A percentile compares a stretch with the other conserved stretches of the same genome.
phyloP scores from a whole-genome alignment of 2,888 invertebrate species.

The Brenthis ino region DNA sequence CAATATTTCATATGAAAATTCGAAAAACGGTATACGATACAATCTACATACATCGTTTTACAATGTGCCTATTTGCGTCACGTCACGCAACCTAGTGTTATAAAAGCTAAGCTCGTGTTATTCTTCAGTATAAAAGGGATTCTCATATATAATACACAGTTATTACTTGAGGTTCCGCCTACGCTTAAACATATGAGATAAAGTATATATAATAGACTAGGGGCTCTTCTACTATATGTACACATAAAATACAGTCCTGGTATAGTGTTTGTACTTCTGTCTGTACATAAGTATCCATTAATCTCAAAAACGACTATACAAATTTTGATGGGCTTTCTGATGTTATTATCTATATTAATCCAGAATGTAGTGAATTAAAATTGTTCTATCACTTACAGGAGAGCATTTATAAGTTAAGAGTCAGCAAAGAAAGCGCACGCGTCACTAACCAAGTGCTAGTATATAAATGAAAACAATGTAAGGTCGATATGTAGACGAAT shows the following conservation, averaged over 20 bases:
- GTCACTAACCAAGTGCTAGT: too few species aligned
- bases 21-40: not conserved
- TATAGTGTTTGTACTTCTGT: too few species aligned
- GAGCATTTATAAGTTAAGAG: too few species aligned
- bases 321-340: too few species aligned
- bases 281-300: too few species aligned
- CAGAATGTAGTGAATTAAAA: too few species aligned
- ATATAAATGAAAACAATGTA: too few species aligned
- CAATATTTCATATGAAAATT: not conserved
- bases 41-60: not conserved
- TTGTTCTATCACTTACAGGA: too few species aligned
- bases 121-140: slow-evolving; percentile 5
- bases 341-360: too few species aligned
- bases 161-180: slow-evolving; percentile 3
- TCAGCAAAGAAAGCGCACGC: too few species aligned
- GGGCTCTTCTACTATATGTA: not conserved
- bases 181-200: not conserved
- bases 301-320: too few species aligned
- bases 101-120: slow-evolving; percentile 10
- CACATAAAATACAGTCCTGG: not conserved
- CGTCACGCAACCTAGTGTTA: not conserved
- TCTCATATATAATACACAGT: not conserved
- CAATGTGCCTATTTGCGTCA: slow-evolving; percentile 1
- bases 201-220: not conserved
- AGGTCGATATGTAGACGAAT: too few species aligned